Base-by-base conservation (phyloP, 2,888 invertebrate species). In the Creontiades dilutus region DNA sequence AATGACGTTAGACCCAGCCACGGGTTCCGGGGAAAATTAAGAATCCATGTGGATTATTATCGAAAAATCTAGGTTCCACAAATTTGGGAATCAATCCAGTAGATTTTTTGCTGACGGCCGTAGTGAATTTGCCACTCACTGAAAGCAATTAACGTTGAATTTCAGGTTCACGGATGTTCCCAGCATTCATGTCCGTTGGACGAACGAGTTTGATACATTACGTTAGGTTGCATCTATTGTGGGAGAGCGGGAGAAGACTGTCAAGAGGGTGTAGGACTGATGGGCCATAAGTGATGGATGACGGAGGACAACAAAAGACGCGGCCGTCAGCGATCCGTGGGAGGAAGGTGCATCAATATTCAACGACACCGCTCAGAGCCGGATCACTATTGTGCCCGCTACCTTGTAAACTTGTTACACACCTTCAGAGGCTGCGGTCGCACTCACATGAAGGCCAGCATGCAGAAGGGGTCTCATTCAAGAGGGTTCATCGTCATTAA, bases 321-420 rank as follows among this genome's bases (percentile, higher is more conserved):
- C 27, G 46, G 37, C 80, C 37, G 19, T 80, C 37, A 80, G 47
- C 80, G 47, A 19, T 80, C 80, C 81, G 81, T 81, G 81, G 81
- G 81, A 81, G 81, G 81, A 81, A 48, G 81, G 23, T 48, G 81
- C 81, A 81, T 81, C 81, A 81, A 81, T 81, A 81, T 81, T 81
- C 81, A 81, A 81, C 81, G 48, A 81, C 81, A 81, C 81, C 81
- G 47, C 48, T 48, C 81, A 48, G 28, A 28, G 78, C 5, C 61
- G n/a, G 61, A 61, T 4, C 81, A 48, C 81, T 81, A 81, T 81
- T 81, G 81, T 81, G 37, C 47, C 23, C 48, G 81, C 81, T 81
- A 81, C 81, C 81, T 81, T 48, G 81, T 81, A 81, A 81, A 81
- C 81, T 81, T 81, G 81, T 81, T 81, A 81, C 48, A 16, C 78